Evolutionary conservation across 2,113 vertebrate genomes (phyloP).

Genomic region (Muscicapa adusta): DNA sequence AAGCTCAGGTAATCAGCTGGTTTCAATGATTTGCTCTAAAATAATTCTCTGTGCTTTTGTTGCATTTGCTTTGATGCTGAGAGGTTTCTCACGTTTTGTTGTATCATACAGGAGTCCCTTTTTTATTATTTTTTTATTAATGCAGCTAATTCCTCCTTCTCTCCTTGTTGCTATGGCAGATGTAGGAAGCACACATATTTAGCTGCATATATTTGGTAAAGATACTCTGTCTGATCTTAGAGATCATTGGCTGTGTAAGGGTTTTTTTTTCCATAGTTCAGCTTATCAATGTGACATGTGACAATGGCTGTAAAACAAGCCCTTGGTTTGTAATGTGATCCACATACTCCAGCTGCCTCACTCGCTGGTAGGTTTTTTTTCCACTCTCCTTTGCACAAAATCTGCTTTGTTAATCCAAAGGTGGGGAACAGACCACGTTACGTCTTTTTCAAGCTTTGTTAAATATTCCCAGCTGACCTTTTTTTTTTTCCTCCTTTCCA

Average conservation of each 20-base stretch:
- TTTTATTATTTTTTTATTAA: slow-evolving; percentile 44
- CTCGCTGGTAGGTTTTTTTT: neutral
- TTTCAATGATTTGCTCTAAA: slow-evolving; percentile 42
- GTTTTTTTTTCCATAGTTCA: slow-evolving; percentile 24
- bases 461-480: neutral
- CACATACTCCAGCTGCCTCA: neutral
- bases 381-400: neutral
- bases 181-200: slow-evolving; percentile 8
- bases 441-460: neutral
- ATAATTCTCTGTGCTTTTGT: slow-evolving; percentile 26
- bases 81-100: slow-evolving; percentile 2
- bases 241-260: slow-evolving; percentile 10
- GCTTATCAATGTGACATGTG: slow-evolving; percentile 51
- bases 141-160: slow-evolving; percentile 21
- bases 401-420: slow-evolving; percentile 24
- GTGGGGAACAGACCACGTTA: neutral
- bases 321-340: slow-evolving; percentile 29
- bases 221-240: slow-evolving; percentile 21
- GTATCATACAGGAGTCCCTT: neutral
- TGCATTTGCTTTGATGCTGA: slow-evolving; percentile 30
- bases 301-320: slow-evolving; percentile 54
- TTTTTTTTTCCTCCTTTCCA: neutral
- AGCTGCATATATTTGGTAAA: slow-evolving; percentile 40
- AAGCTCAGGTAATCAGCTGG: slow-evolving; percentile 77
- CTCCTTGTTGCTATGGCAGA: slow-evolving; percentile 53